Conservation (phyloP, 1,140 invertebrate genomes). For the Prorops nasuta region DNA sequence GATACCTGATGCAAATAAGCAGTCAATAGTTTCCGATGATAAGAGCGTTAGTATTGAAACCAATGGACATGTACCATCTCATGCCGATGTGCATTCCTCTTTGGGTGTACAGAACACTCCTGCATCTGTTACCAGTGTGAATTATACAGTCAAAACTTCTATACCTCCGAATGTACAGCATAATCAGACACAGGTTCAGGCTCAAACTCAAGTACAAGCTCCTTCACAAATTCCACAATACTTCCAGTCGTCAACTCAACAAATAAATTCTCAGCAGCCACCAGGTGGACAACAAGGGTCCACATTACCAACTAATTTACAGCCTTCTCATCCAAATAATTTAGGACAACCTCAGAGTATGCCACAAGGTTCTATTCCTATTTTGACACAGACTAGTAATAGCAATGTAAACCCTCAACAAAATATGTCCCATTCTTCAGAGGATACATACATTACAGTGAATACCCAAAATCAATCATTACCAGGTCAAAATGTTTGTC, state of each 20-base stretch:
- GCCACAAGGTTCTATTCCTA: conserved; percentile 60
- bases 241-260: conserved; percentile 32
- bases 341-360: conserved; percentile 59
- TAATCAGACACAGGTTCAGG: conserved; percentile 29
- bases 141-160: conserved; percentile 30
- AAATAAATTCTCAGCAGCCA: conserved; percentile 18
- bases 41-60: conserved; percentile 38
- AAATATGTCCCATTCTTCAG: conserved; percentile 39
- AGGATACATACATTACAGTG: conserved; percentile 39
- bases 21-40: conserved; percentile 33
- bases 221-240: conserved; percentile 39
- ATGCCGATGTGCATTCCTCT: conserved; percentile 40
- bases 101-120: conserved; percentile 25
- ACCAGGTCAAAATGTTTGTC: conserved; percentile 38
- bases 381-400: conserved; percentile 58
- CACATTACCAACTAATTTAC: conserved; percentile 61
- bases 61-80: conserved; percentile 42
- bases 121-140: conserved; percentile 26
- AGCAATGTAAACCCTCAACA: conserved; percentile 57
- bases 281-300: conserved; percentile 49
- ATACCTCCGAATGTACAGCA: conserved; percentile 34
- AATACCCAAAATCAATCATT: conserved; percentile 37
- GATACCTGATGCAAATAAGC: conserved; percentile 39
- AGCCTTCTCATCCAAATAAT: conserved; percentile 55
- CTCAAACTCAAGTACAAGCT: conserved; percentile 32